Percentiles rank a stretch among this genome's conserved stretches.
phyloP scores from a whole-genome alignment of 1,140 invertebrate genomes.

The Sipha flava region DNA sequence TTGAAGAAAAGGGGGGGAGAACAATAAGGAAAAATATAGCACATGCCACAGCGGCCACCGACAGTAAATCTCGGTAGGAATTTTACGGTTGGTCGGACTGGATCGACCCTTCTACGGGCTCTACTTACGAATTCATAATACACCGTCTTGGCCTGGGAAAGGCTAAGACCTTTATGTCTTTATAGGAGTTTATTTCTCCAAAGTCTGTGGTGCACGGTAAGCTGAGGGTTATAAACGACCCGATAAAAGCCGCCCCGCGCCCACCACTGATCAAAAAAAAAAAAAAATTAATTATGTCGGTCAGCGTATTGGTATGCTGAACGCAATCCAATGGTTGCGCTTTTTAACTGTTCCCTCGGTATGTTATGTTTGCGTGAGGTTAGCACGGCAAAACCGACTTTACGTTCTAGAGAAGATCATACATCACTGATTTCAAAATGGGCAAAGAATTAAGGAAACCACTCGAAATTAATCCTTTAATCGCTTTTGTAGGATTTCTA shows the following conservation, averaged over 20 bases:
- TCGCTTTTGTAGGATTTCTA: not conserved
- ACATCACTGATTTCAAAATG: not conserved
- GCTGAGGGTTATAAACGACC: constrained; percentile 1
- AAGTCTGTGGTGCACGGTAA: not conserved
- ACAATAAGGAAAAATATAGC: not conserved
- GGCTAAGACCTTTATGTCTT: constrained; percentile 30
- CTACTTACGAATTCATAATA: constrained; percentile 29
- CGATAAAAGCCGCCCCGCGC: not conserved
- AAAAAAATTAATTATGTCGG: constrained; percentile 28
- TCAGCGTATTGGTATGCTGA: constrained; percentile 1
- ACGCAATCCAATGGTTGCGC: not conserved
- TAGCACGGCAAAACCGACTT: not conserved
- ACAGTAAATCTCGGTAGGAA: constrained; percentile 16
- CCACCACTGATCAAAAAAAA: not conserved
- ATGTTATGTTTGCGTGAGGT: too few relatives aligned
- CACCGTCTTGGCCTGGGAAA: constrained; percentile 10
- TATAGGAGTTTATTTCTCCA: constrained; percentile 21
- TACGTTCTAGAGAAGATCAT: not conserved
- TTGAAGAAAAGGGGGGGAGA: constrained; percentile 1
- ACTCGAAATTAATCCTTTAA: not conserved
- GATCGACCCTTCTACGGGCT: not conserved
- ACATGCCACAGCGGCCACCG: not conserved
- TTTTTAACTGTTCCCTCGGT: not conserved
- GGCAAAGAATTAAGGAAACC: not conserved
- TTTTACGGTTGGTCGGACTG: constrained; percentile 21